Evolutionary conservation across 2,113 vertebrate species (phyloP), one percentile per base, ranked within the genome.

Genomic region (Tapirus terrestris): DNA sequence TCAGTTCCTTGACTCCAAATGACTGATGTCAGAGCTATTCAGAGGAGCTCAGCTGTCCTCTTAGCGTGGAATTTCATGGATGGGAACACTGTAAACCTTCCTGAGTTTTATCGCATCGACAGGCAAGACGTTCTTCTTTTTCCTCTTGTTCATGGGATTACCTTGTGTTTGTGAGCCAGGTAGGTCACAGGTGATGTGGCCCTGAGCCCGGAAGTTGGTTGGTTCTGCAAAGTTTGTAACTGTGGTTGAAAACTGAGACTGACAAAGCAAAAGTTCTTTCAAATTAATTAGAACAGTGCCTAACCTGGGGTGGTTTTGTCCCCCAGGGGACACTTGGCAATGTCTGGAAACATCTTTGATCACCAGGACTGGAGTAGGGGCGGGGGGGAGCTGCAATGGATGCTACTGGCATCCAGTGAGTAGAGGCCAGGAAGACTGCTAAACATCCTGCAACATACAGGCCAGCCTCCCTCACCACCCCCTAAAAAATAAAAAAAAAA

Each of bases 321-420:
- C 12, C 8, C 25, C 4, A 6, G 16, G 14, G 7, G 5, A 43
- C 79, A 82, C 43, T 27, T 90, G n/a, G 12, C 7, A 14, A 2
- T 29, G 3, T 16, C 29, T 72, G 63, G 72, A 53, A 77, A 51
- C 14, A 23, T n/a, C 25, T 60, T 27, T 25, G 23, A 36, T 67
- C 53, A 21, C 48, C 80, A 60, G 61, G n/a, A 18, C 29, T 1
- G 25, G 48, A 9, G 8, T 70, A 4, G 48, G 39, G n/a, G n/a
- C 33, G 4, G 9, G n/a, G n/a, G 39, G 4, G 9, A 20, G 3
- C 16, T 43, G 65, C n/a, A 18, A 31, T 1, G 0, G 21, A 10
- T 18, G 45, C 56, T 53, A 7, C 29, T 3, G 1, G 4, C 31
- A 23, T 82, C 33, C 23, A 27, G 12, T 39, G 33, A 58, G 23